Evolutionary conservation across 2,888 invertebrate species (phyloP).

Genomic region (Sphecodes monilicornis): DNA sequence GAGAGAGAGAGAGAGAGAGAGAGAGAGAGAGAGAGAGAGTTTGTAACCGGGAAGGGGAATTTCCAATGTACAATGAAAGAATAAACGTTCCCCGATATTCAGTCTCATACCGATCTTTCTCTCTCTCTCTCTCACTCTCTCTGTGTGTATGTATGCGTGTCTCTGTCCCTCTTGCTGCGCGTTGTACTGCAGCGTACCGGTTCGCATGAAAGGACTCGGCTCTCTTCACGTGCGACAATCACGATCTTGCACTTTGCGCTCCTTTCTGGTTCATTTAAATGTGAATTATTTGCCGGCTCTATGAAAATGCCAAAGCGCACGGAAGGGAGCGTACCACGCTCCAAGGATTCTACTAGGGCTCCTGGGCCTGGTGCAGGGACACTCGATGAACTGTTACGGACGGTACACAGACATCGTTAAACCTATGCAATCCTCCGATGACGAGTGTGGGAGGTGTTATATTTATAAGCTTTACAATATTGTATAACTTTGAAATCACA

Average conservation of each 20-base stretch:
- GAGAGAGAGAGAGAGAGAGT: background rate
- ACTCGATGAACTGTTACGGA: background rate
- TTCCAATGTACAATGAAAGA: slow-evolving; percentile 15
- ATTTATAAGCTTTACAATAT: too few species aligned
- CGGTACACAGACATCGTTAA: background rate
- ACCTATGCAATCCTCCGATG: background rate
- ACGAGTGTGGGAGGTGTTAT: background rate
- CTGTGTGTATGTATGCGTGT: too few species aligned
- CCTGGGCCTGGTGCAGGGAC: background rate
- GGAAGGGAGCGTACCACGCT: background rate
- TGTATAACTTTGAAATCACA: too few species aligned
- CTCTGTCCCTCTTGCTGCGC: background rate
- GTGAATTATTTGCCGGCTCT: slow-evolving; percentile 6
- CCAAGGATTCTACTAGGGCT: background rate
- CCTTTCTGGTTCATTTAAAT: slow-evolving; percentile 15
- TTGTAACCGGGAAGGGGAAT: background rate
- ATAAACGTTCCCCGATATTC: slow-evolving; percentile 48
- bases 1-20: background rate
- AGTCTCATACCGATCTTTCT: background rate
- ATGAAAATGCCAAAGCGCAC: background rate
- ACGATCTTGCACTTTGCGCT: slow-evolving; percentile 15
- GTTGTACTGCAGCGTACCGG: slow-evolving; percentile 18
- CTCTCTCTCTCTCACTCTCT: background rate
- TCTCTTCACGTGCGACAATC: slow-evolving; percentile 8
- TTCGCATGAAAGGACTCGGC: slow-evolving; percentile 9